phyloP scores from a whole-genome alignment of 1,140 invertebrate genomes.

The Aphis craccivora region DNA sequence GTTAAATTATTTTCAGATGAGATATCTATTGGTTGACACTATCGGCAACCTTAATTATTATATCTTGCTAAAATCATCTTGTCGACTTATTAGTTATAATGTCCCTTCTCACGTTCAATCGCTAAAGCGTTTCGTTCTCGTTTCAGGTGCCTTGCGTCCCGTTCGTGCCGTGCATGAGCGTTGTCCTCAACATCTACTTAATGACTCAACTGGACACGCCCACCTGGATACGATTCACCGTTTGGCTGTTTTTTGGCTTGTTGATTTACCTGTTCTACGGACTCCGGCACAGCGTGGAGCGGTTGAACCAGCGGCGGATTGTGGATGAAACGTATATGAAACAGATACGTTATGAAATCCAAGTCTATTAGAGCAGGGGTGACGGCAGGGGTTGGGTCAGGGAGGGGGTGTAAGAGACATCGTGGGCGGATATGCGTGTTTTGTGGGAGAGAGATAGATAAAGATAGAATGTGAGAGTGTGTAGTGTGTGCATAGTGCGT shows the following conservation, averaged over 20 bases:
- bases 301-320: slow-evolving; percentile 1
- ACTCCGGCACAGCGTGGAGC: slow-evolving; percentile 13
- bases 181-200: slow-evolving; percentile 74
- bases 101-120: too few relatives aligned
- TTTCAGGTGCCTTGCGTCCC: slow-evolving; percentile 73
- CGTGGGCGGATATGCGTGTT: neutral
- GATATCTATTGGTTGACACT: neutral
- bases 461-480: neutral
- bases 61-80: neutral
- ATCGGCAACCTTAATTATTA: too few relatives aligned
- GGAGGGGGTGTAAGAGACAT: neutral
- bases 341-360: slow-evolving; percentile 27
- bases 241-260: slow-evolving; percentile 70
- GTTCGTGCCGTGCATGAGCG: slow-evolving; percentile 71
- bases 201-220: slow-evolving; percentile 72
- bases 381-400: too few relatives aligned
- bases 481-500: neutral
- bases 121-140: neutral
- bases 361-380: neutral
- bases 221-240: slow-evolving; percentile 73
- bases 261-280: slow-evolving; percentile 46
- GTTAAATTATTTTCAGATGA: neutral
- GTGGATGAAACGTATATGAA: slow-evolving; percentile 10
- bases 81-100: too few relatives aligned
- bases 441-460: neutral